phyloP scores from a whole-genome alignment of 2,888 invertebrate species.

The Caenorhabditis virilis region DNA sequence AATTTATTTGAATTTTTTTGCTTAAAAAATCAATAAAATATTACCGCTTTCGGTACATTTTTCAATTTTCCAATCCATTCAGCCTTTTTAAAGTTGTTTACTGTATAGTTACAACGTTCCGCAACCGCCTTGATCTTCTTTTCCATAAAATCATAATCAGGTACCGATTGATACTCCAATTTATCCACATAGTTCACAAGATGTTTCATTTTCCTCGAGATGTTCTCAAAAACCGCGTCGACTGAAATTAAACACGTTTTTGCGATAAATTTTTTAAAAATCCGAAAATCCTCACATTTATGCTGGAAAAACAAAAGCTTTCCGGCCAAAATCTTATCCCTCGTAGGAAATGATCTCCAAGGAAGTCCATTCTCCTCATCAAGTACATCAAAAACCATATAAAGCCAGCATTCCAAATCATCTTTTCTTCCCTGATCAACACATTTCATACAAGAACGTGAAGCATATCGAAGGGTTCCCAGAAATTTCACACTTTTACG shows the following conservation, averaged over 20 bases:
- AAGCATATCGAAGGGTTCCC: constrained; percentile 42
- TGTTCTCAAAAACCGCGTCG: neutral
- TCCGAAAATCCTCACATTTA: constrained; percentile 6
- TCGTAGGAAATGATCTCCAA: constrained; percentile 24
- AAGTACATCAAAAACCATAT: constrained; percentile 34
- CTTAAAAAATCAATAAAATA: too few species aligned
- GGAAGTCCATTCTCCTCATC: constrained; percentile 30
- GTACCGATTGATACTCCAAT: constrained; percentile 17
- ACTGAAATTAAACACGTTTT: constrained; percentile 3
- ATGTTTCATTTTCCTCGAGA: constrained; percentile 7
- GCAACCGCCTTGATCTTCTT: neutral
- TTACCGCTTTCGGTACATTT: constrained; percentile 2
- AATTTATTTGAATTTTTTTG: too few species aligned
- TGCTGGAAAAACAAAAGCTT: constrained; percentile 15
- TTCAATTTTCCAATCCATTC: constrained; percentile 26
- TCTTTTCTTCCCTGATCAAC: constrained; percentile 30
- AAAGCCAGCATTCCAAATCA: constrained; percentile 33
- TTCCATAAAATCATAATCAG: constrained; percentile 11
- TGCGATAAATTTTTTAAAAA: neutral
- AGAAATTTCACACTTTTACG: constrained; percentile 41
- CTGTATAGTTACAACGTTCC: neutral
- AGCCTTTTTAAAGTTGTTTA: neutral
- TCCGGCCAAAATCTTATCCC: constrained; percentile 11
- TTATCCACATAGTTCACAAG: constrained; percentile 10
- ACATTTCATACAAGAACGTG: constrained; percentile 33